phyloP scores from a whole-genome alignment of 2,888 invertebrate species.

The Creontiades dilutus region DNA sequence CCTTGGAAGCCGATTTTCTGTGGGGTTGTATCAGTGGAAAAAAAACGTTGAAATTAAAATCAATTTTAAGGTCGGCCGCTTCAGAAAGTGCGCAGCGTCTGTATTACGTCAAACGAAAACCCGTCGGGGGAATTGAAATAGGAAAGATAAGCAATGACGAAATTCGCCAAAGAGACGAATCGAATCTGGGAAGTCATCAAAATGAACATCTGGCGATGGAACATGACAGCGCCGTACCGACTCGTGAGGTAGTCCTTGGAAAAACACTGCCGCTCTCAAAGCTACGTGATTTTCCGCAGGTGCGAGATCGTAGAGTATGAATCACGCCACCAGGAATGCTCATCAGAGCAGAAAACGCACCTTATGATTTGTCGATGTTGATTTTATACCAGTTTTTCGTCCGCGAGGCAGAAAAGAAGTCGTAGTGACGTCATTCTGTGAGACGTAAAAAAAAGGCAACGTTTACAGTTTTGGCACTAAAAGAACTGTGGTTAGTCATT shows the following conservation, averaged over 20 bases:
- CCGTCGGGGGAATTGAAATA: no score
- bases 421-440: not conserved
- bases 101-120: no score
- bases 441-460: not conserved
- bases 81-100: no score
- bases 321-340: not conserved
- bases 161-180: constrained; percentile 12
- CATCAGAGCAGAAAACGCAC: not conserved
- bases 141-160: not conserved
- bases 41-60: no score
- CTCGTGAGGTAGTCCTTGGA: constrained; percentile 14
- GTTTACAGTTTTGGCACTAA: not conserved
- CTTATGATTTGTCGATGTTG: not conserved
- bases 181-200: not conserved
- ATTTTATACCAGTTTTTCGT: not conserved
- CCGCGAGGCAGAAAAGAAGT: not conserved
- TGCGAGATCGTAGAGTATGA: constrained; percentile 6
- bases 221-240: not conserved
- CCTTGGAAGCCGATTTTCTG: no score
- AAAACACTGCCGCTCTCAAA: constrained; percentile 24
- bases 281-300: constrained; percentile 44
- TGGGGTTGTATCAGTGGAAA: no score
- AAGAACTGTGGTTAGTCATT: not conserved
- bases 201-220: not conserved
- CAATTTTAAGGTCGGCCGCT: no score